A percentile compares a stretch with the other conserved stretches of the same genome.
Conservation (phyloP, 2,888 invertebrate species). For the Saturnia japonica region DNA sequence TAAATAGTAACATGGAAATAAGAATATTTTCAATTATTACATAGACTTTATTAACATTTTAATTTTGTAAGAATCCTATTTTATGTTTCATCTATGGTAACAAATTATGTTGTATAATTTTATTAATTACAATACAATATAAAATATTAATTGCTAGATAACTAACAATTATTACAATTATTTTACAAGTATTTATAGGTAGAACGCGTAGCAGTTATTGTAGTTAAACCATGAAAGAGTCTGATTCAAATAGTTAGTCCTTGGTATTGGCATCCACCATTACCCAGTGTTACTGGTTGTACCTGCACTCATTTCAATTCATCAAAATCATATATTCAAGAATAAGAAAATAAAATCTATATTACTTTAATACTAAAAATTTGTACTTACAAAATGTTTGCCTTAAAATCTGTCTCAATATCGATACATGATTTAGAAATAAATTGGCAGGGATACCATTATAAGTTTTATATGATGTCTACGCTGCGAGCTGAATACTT, state of each 20-base stretch:
- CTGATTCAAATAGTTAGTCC: background rate
- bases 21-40: background rate
- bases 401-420: background rate
- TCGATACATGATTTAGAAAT: conserved; percentile 24
- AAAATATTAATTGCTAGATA: background rate
- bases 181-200: background rate
- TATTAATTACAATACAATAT: background rate
- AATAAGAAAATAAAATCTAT: no score
- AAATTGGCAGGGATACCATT: conserved; percentile 32
- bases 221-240: background rate
- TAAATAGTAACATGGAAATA: conserved; percentile 24
- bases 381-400: background rate
- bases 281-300: no score
- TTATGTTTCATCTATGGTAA: background rate
- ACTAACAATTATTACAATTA: background rate
- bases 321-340: no score
- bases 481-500: conserved; percentile 43
- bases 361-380: background rate
- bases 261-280: no score
- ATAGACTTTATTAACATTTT: background rate
- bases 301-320: background rate
- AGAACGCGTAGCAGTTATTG: background rate
- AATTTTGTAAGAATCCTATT: background rate
- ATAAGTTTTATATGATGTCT: conserved; percentile 38
- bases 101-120: background rate